Evolutionary conservation across 2,888 invertebrate species (phyloP), one percentile per base, ranked within the genome.

Genomic region (Chrysolina oricalcia): DNA sequence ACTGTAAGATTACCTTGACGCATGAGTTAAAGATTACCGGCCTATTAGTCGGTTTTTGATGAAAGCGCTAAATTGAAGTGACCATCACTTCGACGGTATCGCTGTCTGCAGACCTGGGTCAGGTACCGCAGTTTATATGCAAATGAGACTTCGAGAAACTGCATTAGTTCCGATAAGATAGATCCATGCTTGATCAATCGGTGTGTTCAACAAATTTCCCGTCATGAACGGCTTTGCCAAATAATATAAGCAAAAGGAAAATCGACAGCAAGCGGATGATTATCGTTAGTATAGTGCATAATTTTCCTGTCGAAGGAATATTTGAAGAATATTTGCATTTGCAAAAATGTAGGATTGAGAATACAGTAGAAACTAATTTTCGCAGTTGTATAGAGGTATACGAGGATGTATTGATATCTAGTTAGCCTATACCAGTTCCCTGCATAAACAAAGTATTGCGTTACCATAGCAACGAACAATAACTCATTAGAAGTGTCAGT

Each of bases 51-150:
- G 19, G 10, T 50, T 50, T 50, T 17, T 19, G 50, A 19, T 50
- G 70, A 59, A 65, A 65, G 43, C 35, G 23, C 11, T 40, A 40
- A 46, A 46, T 46, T 59, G 59, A 59, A 59, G 64, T 17, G 71
- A 53, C 70, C 67, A 50, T 74, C 69, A 63, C 67, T 11, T 74
- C 48, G 70, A 68, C 66, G 23, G 41, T 71, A 74, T 74, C 74
- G 74, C 50, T 71, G 66, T 48, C 50, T 74, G 67, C 74, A 71
- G 74, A 74, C 71, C 66, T 48, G 74, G 74, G 67, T 74, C 74
- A 74, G 71, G 63, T 67, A 63, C 74, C 74, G 41, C 67, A 74
- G 71, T 74, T 74, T 74, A 74, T 59, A 74, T 74, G 74, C 71
- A 74, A 74, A 74, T 74, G 50, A 67, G 67, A 71, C 66, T 74